Evolutionary conservation across 2,888 invertebrate species (phyloP), one percentile per base, ranked within the genome.

Genomic region (Agriopis aurantiaria): DNA sequence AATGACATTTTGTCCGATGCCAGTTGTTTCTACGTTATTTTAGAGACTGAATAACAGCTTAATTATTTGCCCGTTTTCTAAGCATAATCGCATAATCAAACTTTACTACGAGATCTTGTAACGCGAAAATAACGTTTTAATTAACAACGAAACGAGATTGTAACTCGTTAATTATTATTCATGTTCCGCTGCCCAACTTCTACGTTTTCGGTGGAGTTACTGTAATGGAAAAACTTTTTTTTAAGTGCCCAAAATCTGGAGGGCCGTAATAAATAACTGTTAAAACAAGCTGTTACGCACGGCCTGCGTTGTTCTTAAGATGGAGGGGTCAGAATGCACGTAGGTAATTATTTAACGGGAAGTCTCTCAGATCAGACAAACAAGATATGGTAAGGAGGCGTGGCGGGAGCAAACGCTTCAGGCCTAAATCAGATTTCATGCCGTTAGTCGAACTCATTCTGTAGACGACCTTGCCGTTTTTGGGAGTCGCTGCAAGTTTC

Each of bases 241-340:
- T 88, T 86, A 89, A 88, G 88, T 88, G 86, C 86, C 80, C 75
- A 41, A 88, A 91, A 92, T 92, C 90, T 90, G 84, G 85, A 85
- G 84, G 85, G 84, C 84, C 85, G 80, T 84, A 86, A 91, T 93
- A 94, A 94, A 93, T 93, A 93, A 89, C 91, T 91, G 92, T 88
- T 86, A 86, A 84, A 80, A 87, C 92, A 91, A 92, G 91, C 91
- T 93, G 93, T 92, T 93, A 89, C 93, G 94, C 93, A 92, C 92
- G 92, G 82, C 78, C 85, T 83, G 83, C 84, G 81, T 80, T 81
- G 81, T 85, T 82, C 78, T 80, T 85, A 73, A 83, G 86, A 86
- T 86, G 83, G 85, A 83, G 86, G 86, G 91, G 91, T 90, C 90
- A 87, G 83, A 80, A 77, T 80, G 85, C 92, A 92, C 91, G 91